Evolutionary conservation across 1,140 invertebrate genomes (phyloP), one percentile per base, ranked within the genome.

Genomic region (Phymorhynchus buccinoides): DNA sequence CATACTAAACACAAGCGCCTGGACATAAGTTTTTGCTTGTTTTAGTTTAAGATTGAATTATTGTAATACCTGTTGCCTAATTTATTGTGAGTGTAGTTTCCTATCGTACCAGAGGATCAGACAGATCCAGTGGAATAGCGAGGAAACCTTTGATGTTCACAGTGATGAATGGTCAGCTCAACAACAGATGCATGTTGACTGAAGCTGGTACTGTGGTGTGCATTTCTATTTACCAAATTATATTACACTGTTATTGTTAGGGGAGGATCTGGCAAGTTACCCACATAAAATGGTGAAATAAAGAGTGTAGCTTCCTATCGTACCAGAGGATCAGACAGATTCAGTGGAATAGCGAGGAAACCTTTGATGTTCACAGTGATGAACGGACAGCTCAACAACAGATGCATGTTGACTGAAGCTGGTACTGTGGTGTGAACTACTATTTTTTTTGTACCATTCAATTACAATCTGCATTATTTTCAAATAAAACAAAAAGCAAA

Each of bases 371-470:
- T 12, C 68, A 71, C 68, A 71, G 68, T 18, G 27, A 71, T 71
- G 68, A 71, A 71, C 68, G 68, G 68, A 35, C 68, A 71, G 1
- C 30, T 71, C 68, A 71, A 71, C 68, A 71, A 71, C 6, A 4
- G 56, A 62, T 9, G 3, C 30, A 35, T 71, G 30, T 71, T 32
- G 68, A 71, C 7, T 35, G 68, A 71, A 71, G 68, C 68, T 71
- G 68, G 68, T 71, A 37, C 68, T 71, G 68, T 71, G 68, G 22
- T n/a, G 22, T n/a, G n/a, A n/a, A n/a, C n/a, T n/a, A n/a, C n/a
- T n/a, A n/a, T n/a, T n/a, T n/a, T n/a, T n/a, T n/a, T n/a, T n/a
- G n/a, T n/a, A n/a, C n/a, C n/a, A n/a, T n/a, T n/a, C n/a, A n/a
- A n/a, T n/a, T n/a, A n/a, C n/a, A n/a, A n/a, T n/a, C n/a, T n/a